Evolutionary conservation across 2,113 vertebrate genomes (phyloP).

Genomic region (Rattus rattus): DNA sequence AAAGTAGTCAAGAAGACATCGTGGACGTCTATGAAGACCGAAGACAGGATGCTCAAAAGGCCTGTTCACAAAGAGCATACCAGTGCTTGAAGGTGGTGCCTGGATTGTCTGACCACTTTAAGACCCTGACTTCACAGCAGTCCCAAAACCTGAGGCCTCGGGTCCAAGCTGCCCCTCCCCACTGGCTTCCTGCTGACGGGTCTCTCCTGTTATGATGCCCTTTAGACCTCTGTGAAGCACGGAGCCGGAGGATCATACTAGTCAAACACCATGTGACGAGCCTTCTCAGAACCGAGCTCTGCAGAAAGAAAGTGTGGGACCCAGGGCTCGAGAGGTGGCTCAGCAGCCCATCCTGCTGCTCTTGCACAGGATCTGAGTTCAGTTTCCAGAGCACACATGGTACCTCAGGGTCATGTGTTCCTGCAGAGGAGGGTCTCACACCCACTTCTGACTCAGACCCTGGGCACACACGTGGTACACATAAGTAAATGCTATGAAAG

Average conservation of each 20-base stretch:
- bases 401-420: background rate
- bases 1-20: background rate
- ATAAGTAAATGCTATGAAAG: too few relatives aligned
- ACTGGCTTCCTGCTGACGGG: background rate
- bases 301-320: background rate
- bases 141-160: fast-evolving
- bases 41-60: background rate
- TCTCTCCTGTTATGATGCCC: fast-evolving
- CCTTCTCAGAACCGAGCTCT: background rate
- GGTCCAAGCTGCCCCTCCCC: background rate
- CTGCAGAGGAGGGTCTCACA: background rate
- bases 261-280: background rate
- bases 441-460: background rate
- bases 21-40: background rate
- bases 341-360: background rate
- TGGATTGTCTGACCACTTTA: background rate
- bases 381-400: background rate
- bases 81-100: background rate
- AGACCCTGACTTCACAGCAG: background rate
- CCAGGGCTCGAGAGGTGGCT: background rate
- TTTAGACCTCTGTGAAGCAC: background rate
- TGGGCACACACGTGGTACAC: background rate
- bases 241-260: fast-evolving
- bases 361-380: background rate
- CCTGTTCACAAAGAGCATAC: background rate